Evolutionary conservation across 2,797 vertebrate species (phyloP).

Genomic region (Cynopterus sphinx): DNA sequence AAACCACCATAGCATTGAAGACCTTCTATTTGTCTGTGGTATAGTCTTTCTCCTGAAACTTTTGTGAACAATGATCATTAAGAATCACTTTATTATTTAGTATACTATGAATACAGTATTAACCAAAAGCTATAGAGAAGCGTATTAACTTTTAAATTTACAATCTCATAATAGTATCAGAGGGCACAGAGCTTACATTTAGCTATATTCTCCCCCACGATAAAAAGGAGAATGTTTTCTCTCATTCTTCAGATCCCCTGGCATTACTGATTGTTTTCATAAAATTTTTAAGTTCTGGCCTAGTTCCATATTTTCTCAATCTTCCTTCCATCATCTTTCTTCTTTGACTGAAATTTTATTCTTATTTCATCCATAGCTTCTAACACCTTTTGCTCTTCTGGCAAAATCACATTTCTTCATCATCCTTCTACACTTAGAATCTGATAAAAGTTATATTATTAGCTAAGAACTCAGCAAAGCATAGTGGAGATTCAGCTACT

Average conservation of each 20-base stretch:
- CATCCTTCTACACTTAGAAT: not conserved
- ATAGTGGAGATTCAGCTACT: not conserved
- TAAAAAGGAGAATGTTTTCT: constrained; percentile 22
- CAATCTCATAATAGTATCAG: not conserved
- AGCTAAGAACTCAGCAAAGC: not conserved
- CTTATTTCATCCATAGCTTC: not conserved
- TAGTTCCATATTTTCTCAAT: constrained; percentile 1
- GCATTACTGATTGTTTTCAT: not conserved
- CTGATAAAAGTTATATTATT: not conserved
- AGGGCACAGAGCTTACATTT: not conserved
- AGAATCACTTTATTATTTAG: not conserved
- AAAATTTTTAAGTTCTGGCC: constrained; percentile 13
- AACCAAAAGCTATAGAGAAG: not conserved
- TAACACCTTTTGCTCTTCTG: not conserved
- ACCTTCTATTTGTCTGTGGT: not conserved
- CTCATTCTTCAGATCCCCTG: not conserved
- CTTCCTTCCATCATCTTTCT: constrained; percentile 8
- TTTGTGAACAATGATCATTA: not conserved
- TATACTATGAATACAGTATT: not conserved
- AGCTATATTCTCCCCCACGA: not conserved
- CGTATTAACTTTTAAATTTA: constrained; percentile 1
- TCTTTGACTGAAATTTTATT: not conserved
- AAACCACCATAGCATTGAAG: not conserved
- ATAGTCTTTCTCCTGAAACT: not conserved
- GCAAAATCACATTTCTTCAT: not conserved